Evolutionary conservation across 2,113 vertebrate genomes (phyloP), one percentile per base, ranked within the genome.

Genomic region (Cavia porcellus): DNA sequence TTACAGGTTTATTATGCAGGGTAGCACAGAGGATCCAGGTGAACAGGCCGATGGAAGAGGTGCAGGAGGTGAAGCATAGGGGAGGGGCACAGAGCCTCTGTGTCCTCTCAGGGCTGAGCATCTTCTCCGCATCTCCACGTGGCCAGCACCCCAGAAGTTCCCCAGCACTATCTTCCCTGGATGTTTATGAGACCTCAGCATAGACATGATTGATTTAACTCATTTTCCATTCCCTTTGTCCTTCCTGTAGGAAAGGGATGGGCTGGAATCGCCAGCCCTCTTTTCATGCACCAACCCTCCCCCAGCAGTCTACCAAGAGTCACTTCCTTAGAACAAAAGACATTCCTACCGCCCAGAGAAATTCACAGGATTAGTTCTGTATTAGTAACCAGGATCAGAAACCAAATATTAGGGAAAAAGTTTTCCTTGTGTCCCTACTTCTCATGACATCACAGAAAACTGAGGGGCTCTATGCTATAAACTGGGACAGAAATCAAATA

Each of bases 21-120:
- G 22, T 50, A 28, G 17, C 24, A 2, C 45, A 38, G 25, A 80
- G 62, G 77, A 35, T 57, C 15, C n/a, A 45, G 30, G 17, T 57
- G 28, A 9, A 72, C 12, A 45, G 47, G 25, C 75, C 19, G 75
- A 22, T 32, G 47, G 75, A 50, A 79, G 28, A 52, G 47, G 15
- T 52, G 38, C 38, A 20, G 30, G n/a, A 55, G 80, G 3, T 32
- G 32, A 47, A 10, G 66, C 5, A 4, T 28, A 70, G 68, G 3
- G 20, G 7, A 30, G 9, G 8, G n/a, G 7, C 8, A 0, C 35
- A 22, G 89, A 13, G 30, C 22, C 14, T 19, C 38, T 22, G 1
- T 0, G 17, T 0, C 14, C 14, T 19, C 14, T 10, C 14, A 1
- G 10, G 10, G 10, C 28, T 2, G 20, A 30, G 14, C 20, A 30